A percentile compares a stretch with the other conserved stretches of the same genome.
Evolutionary conservation across 2,888 invertebrate species (phyloP).

Genomic region (Osmoderma eremita): DNA sequence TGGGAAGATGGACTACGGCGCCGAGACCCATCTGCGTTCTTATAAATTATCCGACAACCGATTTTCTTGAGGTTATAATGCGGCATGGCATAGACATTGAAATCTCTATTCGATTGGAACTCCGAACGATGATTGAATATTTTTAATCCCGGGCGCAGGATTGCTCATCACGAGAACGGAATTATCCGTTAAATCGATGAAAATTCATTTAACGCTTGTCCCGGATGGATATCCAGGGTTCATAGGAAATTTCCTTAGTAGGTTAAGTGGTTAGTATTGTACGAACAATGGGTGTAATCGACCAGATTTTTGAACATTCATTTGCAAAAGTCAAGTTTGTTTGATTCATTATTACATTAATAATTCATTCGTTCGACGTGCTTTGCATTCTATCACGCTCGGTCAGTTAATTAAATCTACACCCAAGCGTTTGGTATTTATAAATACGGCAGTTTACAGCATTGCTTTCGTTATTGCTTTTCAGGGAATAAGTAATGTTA

Average conservation of each 20-base stretch:
- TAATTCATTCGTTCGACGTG: too few relatives aligned
- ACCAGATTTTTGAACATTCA: too few relatives aligned
- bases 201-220: constrained; percentile 5
- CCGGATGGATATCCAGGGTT: neutral
- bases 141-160: constrained; percentile 18
- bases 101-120: constrained; percentile 19
- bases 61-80: constrained; percentile 35
- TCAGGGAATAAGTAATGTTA: too few relatives aligned
- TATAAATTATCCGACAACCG: constrained; percentile 39
- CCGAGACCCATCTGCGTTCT: constrained; percentile 30
- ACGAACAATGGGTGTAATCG: too few relatives aligned
- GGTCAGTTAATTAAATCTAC: too few relatives aligned
- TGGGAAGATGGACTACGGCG: neutral
- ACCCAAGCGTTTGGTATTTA: too few relatives aligned
- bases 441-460: too few relatives aligned
- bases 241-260: constrained; percentile 7
- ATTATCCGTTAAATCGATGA: constrained; percentile 11
- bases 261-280: neutral
- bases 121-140: constrained; percentile 23
- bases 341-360: too few relatives aligned
- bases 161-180: neutral
- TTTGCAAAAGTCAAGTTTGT: too few relatives aligned
- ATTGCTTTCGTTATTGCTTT: too few relatives aligned
- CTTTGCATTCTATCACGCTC: too few relatives aligned
- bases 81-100: constrained; percentile 14